A percentile compares a stretch with the other conserved stretches of the same genome.
Conservation (phyloP, 2,797 vertebrate genomes). For the Phaenicophaeus curvirostris region DNA sequence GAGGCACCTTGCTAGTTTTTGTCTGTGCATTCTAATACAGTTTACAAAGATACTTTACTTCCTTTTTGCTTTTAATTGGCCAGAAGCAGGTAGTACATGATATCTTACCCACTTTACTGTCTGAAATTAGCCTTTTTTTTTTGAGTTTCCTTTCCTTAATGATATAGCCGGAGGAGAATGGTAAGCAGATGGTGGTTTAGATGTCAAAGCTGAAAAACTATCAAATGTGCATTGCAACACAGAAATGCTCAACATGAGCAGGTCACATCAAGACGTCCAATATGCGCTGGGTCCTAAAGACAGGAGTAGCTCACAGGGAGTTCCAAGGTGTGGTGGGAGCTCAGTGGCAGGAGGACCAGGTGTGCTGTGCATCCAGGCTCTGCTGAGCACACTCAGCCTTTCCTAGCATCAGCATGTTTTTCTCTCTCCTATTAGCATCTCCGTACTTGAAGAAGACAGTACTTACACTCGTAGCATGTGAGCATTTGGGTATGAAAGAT, state of each 20-base stretch:
- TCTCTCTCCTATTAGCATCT: neutral
- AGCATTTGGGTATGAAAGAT: neutral
- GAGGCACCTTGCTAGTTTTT: neutral
- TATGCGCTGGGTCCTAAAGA: neutral
- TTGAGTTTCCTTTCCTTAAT: neutral
- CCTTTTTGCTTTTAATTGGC: neutral
- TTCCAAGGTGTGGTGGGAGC: neutral
- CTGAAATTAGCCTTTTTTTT: neutral
- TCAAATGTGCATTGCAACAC: fast-evolving
- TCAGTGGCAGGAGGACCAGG: neutral
- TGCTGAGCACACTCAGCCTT: neutral
- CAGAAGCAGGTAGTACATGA: neutral
- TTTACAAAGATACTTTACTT: neutral
- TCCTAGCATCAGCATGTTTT: neutral
- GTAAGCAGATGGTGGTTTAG: neutral
- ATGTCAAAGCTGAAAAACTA: neutral
- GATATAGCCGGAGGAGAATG: neutral
- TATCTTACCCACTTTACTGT: neutral
- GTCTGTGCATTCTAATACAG: neutral
- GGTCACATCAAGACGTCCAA: neutral
- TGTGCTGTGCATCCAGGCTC: neutral
- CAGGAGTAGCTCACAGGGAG: neutral
- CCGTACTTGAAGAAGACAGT: neutral
- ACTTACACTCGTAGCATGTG: neutral
- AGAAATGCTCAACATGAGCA: neutral